phyloP scores from a whole-genome alignment of 2,113 vertebrate genomes.

The Oncorhynchus keta region DNA sequence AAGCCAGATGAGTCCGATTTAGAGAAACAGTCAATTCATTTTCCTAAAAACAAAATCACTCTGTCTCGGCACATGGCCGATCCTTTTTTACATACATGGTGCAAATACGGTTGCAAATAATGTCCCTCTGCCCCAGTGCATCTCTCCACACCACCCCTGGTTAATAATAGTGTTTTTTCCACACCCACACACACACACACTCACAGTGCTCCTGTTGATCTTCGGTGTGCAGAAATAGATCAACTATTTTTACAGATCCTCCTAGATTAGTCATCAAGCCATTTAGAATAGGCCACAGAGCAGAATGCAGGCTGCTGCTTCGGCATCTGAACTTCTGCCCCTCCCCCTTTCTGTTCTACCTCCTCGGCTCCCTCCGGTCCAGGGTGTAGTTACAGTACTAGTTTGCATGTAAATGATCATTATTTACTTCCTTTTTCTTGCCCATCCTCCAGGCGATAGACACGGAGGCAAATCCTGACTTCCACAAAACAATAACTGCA shows the following conservation, averaged over 20 bases:
- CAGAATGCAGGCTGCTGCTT: neutral
- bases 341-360: neutral
- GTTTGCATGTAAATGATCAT: constrained; percentile 25
- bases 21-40: neutral
- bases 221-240: constrained; percentile 62
- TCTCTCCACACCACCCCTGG: constrained; percentile 8
- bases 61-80: neutral
- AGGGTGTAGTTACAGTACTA: constrained; percentile 16
- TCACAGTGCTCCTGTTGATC: constrained; percentile 10
- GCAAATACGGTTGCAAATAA: neutral
- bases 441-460: constrained; percentile 38
- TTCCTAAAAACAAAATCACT: constrained; percentile 21
- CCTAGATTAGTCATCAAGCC: constrained; percentile 55
- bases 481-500: constrained; percentile 59
- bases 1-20: neutral
- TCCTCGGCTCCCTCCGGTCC: neutral
- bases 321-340: constrained; percentile 37
- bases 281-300: constrained; percentile 24
- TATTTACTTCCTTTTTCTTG: constrained; percentile 29
- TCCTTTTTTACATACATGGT: neutral
- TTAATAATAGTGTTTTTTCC: constrained; percentile 38
- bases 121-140: neutral
- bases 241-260: constrained; percentile 69
- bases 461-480: constrained; percentile 44
- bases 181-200: constrained; percentile 1